Evolutionary conservation across 1,140 invertebrate species (phyloP).

Genomic region (Zaprionus nigranus): DNA sequence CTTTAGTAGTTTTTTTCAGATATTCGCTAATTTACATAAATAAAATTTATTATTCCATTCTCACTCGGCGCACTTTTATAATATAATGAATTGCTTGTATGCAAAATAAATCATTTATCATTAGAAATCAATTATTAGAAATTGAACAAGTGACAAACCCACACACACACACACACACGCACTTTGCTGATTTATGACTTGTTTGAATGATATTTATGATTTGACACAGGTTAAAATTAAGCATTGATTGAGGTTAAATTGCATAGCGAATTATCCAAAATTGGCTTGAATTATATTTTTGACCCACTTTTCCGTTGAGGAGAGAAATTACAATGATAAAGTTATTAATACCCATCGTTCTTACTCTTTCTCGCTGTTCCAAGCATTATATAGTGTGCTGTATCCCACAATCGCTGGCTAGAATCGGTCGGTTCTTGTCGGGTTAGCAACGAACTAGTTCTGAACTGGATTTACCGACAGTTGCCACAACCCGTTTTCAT

Average conservation of each 20-base stretch:
- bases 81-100: constrained; percentile 21
- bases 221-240: constrained; percentile 4
- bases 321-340: constrained; percentile 38
- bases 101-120: constrained; percentile 42
- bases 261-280: constrained; percentile 16
- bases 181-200: constrained; percentile 25
- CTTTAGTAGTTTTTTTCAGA: constrained; percentile 14
- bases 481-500: constrained; percentile 55
- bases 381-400: constrained; percentile 2
- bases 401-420: constrained; percentile 9
- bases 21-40: constrained; percentile 15
- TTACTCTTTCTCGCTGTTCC: background rate
- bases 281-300: constrained; percentile 13
- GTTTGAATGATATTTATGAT: background rate
- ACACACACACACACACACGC: background rate
- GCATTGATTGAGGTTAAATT: background rate
- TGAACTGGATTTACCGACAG: constrained; percentile 43
- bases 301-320: constrained; percentile 18
- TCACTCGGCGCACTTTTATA: background rate
- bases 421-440: no score
- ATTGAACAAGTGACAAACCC: constrained; percentile 6
- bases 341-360: constrained; percentile 37
- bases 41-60: constrained; percentile 18
- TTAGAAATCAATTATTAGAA: constrained; percentile 35
- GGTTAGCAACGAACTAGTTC: constrained; percentile 49